Conservation (phyloP, 2,797 vertebrate species). For the Phrynocephalus vlangalii region DNA sequence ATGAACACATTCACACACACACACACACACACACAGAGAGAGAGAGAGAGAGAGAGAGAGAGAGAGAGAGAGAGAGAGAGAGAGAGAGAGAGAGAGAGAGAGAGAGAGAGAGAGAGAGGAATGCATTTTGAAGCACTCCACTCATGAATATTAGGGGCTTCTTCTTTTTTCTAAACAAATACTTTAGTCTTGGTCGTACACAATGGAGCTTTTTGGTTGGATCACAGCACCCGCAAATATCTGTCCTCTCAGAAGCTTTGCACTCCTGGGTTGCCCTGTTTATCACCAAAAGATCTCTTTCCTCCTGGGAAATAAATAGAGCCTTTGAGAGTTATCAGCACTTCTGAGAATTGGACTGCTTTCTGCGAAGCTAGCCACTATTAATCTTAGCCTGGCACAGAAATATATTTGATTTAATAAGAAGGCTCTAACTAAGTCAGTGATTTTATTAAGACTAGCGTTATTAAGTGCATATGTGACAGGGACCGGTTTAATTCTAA, state of each 20-base stretch:
- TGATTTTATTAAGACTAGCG: conserved; percentile 1
- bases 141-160: background rate
- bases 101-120: too few relatives aligned
- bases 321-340: background rate
- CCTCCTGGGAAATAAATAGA: background rate
- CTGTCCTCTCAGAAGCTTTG: background rate
- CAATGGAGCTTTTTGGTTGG: too few relatives aligned
- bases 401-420: background rate
- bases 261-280: background rate
- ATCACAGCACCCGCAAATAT: background rate
- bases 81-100: too few relatives aligned
- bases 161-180: background rate
- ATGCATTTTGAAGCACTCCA: too few relatives aligned
- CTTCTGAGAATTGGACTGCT: background rate
- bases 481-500: background rate
- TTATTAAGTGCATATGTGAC: background rate
- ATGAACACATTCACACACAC: background rate
- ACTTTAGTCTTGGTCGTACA: background rate
- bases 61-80: too few relatives aligned
- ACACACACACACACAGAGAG: too few relatives aligned
- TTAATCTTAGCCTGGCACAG: background rate
- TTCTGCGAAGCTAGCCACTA: background rate
- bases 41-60: too few relatives aligned
- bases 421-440: background rate
- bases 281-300: background rate